Conservation (phyloP, 1,140 invertebrate species). For the Heterodera schachtii region DNA sequence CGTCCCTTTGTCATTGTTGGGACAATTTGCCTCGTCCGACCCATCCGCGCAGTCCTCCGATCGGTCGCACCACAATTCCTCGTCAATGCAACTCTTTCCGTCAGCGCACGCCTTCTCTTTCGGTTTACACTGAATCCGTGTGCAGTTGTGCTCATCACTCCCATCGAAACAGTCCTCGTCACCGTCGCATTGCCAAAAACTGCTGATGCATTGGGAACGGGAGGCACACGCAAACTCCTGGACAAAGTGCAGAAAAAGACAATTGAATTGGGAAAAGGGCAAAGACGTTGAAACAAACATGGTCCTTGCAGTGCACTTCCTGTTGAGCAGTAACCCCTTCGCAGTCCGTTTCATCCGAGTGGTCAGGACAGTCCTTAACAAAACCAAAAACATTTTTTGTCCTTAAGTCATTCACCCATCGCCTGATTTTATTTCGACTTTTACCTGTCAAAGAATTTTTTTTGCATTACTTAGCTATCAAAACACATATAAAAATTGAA, state of each 20-base stretch:
- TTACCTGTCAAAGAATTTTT: too few relatives aligned
- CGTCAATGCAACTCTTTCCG: slow-evolving; percentile 74
- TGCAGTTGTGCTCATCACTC: slow-evolving; percentile 36
- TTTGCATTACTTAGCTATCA: too few relatives aligned
- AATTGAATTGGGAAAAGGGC: not conserved
- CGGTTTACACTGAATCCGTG: slow-evolving; percentile 13
- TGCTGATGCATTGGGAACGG: slow-evolving; percentile 60
- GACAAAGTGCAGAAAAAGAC: not conserved
- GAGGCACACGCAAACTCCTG: slow-evolving; percentile 63
- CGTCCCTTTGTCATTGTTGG: slow-evolving; percentile 20
- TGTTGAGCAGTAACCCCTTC: slow-evolving; percentile 11
- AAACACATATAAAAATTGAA: too few relatives aligned
- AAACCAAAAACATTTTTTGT: too few relatives aligned
- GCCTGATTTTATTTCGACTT: too few relatives aligned
- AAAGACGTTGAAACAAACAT: not conserved
- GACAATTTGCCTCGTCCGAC: slow-evolving; percentile 77
- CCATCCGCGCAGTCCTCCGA: slow-evolving; percentile 73
- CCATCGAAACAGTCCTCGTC: slow-evolving; percentile 43
- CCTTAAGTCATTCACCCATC: too few relatives aligned
- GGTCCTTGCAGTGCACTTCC: slow-evolving; percentile 18
- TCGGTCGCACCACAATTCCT: slow-evolving; percentile 72
- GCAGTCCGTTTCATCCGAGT: slow-evolving; percentile 46
- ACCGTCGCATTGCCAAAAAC: slow-evolving; percentile 49
- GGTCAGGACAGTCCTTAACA: slow-evolving; percentile 43
- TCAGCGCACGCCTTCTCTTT: slow-evolving; percentile 70